phyloP scores from a whole-genome alignment of 2,113 vertebrate species.

The Sorex araneus region DNA sequence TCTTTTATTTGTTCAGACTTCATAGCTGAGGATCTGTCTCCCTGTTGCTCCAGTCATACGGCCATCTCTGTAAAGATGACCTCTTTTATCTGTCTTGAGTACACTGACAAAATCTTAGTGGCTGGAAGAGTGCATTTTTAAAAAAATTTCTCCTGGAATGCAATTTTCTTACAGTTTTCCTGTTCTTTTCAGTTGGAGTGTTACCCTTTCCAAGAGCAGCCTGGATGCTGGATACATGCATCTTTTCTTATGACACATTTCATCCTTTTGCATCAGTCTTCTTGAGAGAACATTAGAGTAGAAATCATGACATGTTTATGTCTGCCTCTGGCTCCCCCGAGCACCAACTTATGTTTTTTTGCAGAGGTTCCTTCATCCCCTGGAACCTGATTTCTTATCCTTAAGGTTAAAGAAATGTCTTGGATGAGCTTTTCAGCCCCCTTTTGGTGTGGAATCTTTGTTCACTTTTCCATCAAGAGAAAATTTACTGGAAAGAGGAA shows the following conservation, averaged over 20 bases:
- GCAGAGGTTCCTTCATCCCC: neutral
- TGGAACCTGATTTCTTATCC: neutral
- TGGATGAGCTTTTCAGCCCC: neutral
- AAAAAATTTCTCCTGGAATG: neutral
- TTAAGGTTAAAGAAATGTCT: neutral
- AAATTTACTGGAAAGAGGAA: neutral
- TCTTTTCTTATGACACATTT: neutral
- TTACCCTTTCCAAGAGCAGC: neutral
- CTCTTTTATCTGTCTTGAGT: conserved; percentile 36
- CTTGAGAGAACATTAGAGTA: neutral
- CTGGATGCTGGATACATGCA: neutral
- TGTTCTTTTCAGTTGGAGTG: neutral
- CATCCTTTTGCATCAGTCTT: neutral
- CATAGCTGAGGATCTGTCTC: neutral
- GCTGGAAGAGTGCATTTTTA: conserved; percentile 5
- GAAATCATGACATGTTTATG: neutral
- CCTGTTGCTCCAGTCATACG: neutral
- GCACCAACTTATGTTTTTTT: neutral
- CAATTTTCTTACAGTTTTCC: neutral
- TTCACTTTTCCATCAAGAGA: neutral
- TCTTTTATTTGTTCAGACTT: conserved; percentile 33
- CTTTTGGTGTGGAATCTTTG: neutral
- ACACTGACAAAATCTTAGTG: neutral
- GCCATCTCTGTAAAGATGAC: conserved; percentile 13
- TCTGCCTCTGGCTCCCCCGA: neutral